Evolutionary conservation across 2,797 vertebrate species (phyloP), one percentile per base, ranked within the genome.

Genomic region (Lagocephalus sceleratus): DNA sequence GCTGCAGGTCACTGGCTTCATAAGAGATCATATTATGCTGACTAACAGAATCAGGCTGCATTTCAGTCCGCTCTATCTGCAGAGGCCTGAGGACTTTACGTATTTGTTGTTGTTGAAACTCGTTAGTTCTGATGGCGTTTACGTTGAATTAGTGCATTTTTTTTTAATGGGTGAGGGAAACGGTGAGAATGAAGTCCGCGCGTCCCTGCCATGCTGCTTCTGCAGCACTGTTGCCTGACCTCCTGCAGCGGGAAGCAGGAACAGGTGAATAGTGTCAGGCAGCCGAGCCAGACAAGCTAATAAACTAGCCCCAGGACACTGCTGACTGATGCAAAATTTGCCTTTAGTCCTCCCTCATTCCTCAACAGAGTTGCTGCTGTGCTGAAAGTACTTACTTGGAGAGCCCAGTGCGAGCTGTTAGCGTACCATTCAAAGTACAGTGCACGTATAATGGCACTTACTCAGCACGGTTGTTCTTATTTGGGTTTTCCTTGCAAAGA

Each of bases 261-360:
- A 66, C 81, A 85, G 82, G 78, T 84, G 82, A 84, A 67, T 58
- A 39, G 17, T 66, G 68, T 83, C 79, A 76, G 49, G 46, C 63
- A 53, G 64, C 63, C 47, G 48, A 74, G 71, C 62, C 59, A 69
- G 76, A 77, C 63, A 56, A 64, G 64, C 63, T 55, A 70, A 64
- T 69, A 85, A 83, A 82, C 54, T 47, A 52, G 57, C 54, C 66
- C 68, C 64, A 41, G 75, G 70, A 74, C 66, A 73, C 59, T 83
- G 78, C 76, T 82, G 73, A 83, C 76, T 73, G 66, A 69, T 60
- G 69, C 73, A 83, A 52, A 78, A 62, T 68, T 54, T 62, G 51
- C 70, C 55, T 61, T 38, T 49, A 66, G 71, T 75, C 57, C 69
- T 68, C 61, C 57, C 63, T 78, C 52, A 61, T 66, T 78, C 62